Evolutionary conservation across 2,113 vertebrate genomes (phyloP), one percentile per base, ranked within the genome.

Genomic region (Dipodomys stephensi): DNA sequence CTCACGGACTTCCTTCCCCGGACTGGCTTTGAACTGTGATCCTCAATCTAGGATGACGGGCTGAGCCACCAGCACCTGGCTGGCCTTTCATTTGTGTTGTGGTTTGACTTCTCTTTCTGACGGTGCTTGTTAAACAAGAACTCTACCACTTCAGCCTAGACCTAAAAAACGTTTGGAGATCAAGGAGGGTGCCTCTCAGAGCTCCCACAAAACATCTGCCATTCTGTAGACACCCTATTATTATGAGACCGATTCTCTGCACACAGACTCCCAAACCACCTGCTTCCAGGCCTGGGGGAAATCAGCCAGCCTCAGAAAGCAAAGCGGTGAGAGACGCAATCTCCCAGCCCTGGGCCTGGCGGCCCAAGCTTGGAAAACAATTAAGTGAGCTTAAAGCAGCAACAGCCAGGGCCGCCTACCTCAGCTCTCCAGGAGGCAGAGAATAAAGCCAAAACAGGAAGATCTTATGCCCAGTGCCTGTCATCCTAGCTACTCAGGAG

Each of bases 321-420:
- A 4, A 82, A 88, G 46, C 30, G 25, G 39, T 87, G 76, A 74
- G 85, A 30, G 13, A 35, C 35, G 39, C 39, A 39, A 39, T 57
- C 49, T 49, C 69, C 60, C 35, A 83, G 62, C 86, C 82, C 83
- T 76, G 2, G 77, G 72, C 94, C 87, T 73, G 65, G 69, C 39
- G 69, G 79, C 64, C 35, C 77, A 77, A 60, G 57, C 76, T 53
- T 68, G 23, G 89, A 89, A 96, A 94, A 92, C 83, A 94, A 95
- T 96, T 94, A 79, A 85, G 69, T 57, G 53, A 77, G 53, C 49
- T 93, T 71, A 64, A 49, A 57, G 68, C 53, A 62, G 67, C 78
- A 84, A 90, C 64, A 78, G 67, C 64, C 68, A 44, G 72, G 28
- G 28, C 62, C 67, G 72, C 22, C n/a, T 7, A n/a, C 49, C 39